Percentiles rank a stretch among this genome's conserved stretches.
Evolutionary conservation across 2,888 invertebrate genomes (phyloP).

Genomic region (Neoscelio sp.): DNA sequence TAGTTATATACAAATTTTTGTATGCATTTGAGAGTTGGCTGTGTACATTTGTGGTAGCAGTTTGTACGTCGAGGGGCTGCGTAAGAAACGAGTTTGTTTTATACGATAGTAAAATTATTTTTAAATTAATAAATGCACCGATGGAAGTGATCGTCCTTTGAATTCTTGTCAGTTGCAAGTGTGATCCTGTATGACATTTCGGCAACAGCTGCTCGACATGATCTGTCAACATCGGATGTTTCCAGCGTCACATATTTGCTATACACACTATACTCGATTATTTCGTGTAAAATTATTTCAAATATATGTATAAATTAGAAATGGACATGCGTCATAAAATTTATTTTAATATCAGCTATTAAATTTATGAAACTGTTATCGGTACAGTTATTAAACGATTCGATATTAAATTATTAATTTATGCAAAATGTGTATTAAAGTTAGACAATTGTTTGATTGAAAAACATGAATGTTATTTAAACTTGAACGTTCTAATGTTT

Average conservation of each 20-base stretch:
- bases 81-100: not conserved
- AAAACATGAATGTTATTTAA: too few species aligned
- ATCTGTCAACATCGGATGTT: conserved; percentile 58
- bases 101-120: not conserved
- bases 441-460: too few species aligned
- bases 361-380: too few species aligned
- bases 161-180: conserved; percentile 63
- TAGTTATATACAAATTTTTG: too few species aligned
- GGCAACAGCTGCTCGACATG: conserved; percentile 47
- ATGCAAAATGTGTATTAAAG: too few species aligned
- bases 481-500: not conserved
- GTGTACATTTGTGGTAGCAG: too few species aligned
- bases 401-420: too few species aligned
- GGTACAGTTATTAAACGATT: too few species aligned
- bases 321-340: too few species aligned
- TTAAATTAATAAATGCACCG: conserved; percentile 20
- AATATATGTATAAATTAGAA: conserved; percentile 26
- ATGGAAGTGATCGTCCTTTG: conserved; percentile 23
- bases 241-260: conserved; percentile 23
- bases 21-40: too few species aligned
- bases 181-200: conserved; percentile 45
- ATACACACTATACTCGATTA: conserved; percentile 1
- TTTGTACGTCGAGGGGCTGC: too few species aligned
- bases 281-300: conserved; percentile 30
- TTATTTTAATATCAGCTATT: too few species aligned